Evolutionary conservation across 2,113 vertebrate genomes (phyloP), one percentile per base, ranked within the genome.

Genomic region (Actinemys pallida): DNA sequence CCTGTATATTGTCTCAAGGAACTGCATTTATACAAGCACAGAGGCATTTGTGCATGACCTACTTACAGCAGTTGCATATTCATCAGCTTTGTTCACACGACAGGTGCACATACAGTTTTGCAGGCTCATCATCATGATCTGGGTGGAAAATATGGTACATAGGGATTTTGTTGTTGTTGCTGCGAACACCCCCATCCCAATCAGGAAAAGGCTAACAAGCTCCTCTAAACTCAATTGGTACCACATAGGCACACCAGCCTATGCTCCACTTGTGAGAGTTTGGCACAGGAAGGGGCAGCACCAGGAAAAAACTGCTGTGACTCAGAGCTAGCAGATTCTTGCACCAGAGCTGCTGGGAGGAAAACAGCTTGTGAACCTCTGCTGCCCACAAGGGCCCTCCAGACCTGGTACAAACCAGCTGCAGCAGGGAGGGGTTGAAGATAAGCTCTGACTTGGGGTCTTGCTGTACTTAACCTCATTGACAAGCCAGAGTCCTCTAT

Each of bases 111-210:
- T 69, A 35, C 35, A 35, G 53, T 45, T 85, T 49, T 81, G 31
- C 12, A 39, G 5, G 1, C 29, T 84, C 2, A 0, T 62, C 31
- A 2, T 19, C 49, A 14, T 4, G 6, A 50, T 35, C 14, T 54
- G 8, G 47, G 31, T 13, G 35, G 88, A 45, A 12, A 45, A 82
- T 52, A 88, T 50, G 9, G 81, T 69, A 49, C 50, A 45, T 20
- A 14, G 35, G 16, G 50, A 5, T 0, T 8, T 8, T 35, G 62
- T 78, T 42, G 19, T n/a, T 50, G 54, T 35, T 35, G 45, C 45
- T 6, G 31, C 3, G 16, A 57, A 12, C 10, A 57, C 10, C 10
- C 16, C 13, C 35, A n/a, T n/a, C 62, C 62, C 62, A 65, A 19
- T 65, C 62, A 35, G 62, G 14, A 31, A 65, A 65, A 35, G 59